These are phyloP conservation scores for Lutjanus argentimaculatus DNA, from an alignment of 2,797 vertebrate genomes.

Conservation along the genomic window DNA sequence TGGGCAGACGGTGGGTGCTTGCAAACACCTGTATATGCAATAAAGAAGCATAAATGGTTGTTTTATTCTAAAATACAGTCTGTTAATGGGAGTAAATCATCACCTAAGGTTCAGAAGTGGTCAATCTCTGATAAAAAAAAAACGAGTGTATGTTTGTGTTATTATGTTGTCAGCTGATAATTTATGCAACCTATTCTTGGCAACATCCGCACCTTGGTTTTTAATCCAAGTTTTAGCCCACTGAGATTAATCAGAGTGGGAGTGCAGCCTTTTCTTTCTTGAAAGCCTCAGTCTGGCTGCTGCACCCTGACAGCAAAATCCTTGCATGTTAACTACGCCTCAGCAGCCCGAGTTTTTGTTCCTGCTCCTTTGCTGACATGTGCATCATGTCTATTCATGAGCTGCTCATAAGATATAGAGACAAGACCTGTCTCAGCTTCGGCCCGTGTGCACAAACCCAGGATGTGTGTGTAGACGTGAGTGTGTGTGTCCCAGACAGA, in stretches of 20 bases:
- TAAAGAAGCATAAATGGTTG: neutral
- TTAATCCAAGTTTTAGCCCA: slow-evolving; percentile 4
- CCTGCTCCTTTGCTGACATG: slow-evolving; percentile 61
- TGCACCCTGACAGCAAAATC: slow-evolving; percentile 7
- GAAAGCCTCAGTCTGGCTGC: neutral
- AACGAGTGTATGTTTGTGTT: neutral
- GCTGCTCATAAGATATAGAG: slow-evolving; percentile 48
- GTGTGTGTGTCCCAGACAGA: slow-evolving; percentile 35
- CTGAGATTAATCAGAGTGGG: slow-evolving; percentile 36
- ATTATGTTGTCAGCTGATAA: neutral
- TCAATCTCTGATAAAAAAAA: neutral
- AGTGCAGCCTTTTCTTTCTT: neutral
- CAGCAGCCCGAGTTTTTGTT: slow-evolving; percentile 46
- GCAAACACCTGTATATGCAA: slow-evolving; percentile 1
- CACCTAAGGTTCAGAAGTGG: neutral
- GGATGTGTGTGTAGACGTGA: slow-evolving; percentile 20
- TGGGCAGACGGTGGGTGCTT: neutral
- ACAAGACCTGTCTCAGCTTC: slow-evolving; percentile 53
- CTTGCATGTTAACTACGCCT: slow-evolving; percentile 25
- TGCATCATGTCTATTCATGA: slow-evolving; percentile 51
- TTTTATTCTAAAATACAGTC: neutral
- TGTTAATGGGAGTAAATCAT: neutral
- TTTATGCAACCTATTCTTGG: neutral
- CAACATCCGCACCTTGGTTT: neutral
- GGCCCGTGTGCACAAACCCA: slow-evolving; percentile 21